Base-by-base conservation (phyloP, 2,888 invertebrate species). In the Lydus trimaculatus region DNA sequence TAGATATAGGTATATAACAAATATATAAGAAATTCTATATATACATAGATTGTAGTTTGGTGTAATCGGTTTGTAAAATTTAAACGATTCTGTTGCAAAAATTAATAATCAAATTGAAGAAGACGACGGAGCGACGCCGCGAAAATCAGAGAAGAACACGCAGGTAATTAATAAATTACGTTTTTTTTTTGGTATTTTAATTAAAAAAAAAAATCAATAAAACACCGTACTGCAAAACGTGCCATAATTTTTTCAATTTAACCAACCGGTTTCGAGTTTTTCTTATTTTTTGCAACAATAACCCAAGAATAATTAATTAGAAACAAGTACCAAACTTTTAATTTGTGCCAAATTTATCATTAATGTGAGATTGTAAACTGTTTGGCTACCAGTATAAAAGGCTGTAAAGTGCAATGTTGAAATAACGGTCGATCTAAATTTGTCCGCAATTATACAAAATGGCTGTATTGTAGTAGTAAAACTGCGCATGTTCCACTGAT, bases 371-470 rank as follows among this genome's bases (percentile, higher is more conserved):
- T 76, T 77, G 78, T 76, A 65, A 28, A 3, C 28, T 3, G 74
- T 73, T n/a, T 73, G 78, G 78, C 76, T 73, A 71, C 71, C n/a
- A 73, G 76, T 76, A 76, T 76, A 78, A 78, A 78, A 83, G 83
- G 82, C 83, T 83, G 81, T 79, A 75, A 79, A 74, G 84, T 84
- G 83, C 83, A 84, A 84, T 84, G 83, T 83, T 82, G 80, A 74
- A 75, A 76, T 76, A 69, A 75, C 72, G 71, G 23, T 59, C 67
- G 67, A 65, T 64, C 58, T 67, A 63, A 48, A 60, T 58, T 17
- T 31, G 17, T 43, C 1, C 11, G 4, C 33, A 33, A 33, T 28
- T 28, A 28, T n/a, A n/a, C n/a, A 28, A 28, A 28, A 28, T 28
- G 4, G 4, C 28, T 2, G 2, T 4, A 28, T 28, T 28, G 4